Percentiles rank a stretch among this genome's conserved stretches.
Conservation (phyloP, 2,113 vertebrate species). For the Speoplatyrhinus poulsoni region DNA sequence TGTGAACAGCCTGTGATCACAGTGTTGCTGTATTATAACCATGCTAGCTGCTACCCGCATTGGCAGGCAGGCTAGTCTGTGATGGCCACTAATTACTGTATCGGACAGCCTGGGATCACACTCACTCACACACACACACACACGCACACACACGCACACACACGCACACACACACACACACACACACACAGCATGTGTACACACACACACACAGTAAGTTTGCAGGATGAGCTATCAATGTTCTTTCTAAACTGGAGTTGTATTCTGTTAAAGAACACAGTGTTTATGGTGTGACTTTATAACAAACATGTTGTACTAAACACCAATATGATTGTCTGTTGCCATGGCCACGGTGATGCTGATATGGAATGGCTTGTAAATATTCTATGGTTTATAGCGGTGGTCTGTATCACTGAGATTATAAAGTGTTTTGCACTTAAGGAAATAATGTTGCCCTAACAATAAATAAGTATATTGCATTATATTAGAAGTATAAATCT, state of each 20-base stretch:
- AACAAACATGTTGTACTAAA: not conserved
- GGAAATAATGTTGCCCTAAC: too few species aligned
- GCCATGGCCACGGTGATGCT: not conserved
- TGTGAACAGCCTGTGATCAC: slow-evolving; percentile 75
- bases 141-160: too few species aligned
- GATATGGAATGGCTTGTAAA: too few species aligned
- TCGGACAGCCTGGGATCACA: slow-evolving; percentile 5
- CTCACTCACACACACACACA: too few species aligned
- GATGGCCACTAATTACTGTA: slow-evolving; percentile 61
- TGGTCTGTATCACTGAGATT: too few species aligned
- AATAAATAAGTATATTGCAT: too few species aligned
- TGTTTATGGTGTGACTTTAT: not conserved
- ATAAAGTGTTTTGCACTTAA: too few species aligned
- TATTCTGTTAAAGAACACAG: too few species aligned
- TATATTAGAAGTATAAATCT: too few species aligned
- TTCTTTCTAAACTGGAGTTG: not conserved
- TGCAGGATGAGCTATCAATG: not conserved
- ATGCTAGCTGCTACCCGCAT: slow-evolving; percentile 47
- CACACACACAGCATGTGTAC: not conserved
- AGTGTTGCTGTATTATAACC: slow-evolving; percentile 61
- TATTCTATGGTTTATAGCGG: too few species aligned
- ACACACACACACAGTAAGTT: slow-evolving; percentile 9
- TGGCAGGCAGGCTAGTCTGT: slow-evolving; percentile 59
- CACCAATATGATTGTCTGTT: not conserved
- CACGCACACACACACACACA: slow-evolving; percentile 1